Evolutionary conservation across 2,797 vertebrate genomes (phyloP), one percentile per base, ranked within the genome.

Genomic region (Lycodopsis pacificus): DNA sequence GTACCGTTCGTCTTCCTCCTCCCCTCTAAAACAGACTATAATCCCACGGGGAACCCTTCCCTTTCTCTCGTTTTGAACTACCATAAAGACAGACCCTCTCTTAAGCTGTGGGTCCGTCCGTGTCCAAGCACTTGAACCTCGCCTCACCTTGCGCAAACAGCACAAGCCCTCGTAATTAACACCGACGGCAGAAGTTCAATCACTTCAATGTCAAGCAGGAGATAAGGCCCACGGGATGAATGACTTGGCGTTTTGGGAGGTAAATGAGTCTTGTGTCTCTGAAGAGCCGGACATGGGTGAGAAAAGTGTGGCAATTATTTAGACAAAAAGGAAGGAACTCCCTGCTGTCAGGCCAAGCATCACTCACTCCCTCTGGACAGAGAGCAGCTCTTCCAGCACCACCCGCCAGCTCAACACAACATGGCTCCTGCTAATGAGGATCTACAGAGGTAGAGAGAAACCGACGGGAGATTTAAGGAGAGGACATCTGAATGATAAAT

Each of bases 381-480:
- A 66, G 9, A 56, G 38, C 65, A 53, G 65, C 74, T 76, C 64
- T 11, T 68, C 64, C 69, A 73, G 54, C 49, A 34, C 40, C 44
- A 25, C 30, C 25, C 27, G 74, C 53, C 53, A 64, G 65, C 72
- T 82, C 62, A 83, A 54, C 42, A 70, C 56, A 79, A 59, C 61
- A 61, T 32, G 73, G 48, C 53, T 20, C 20, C 73, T 57, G 76
- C 80, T 82, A 80, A 80, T 81, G 76, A 90, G 68, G 71, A 72
- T 68, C 72, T 68, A 25, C 46, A 72, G 32, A 74, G 64, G 67
- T 27, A 58, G 49, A 36, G 69, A 27, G 67, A 51, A 46, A 49
- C 15, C 83, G 20, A 66, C 57, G 4, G 30, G 64, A 22, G 22
- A 63, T 51, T 77, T 61, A 69, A 17, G 30, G 64, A 78, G 6